Percentiles rank a stretch among this genome's conserved stretches.
These are phyloP conservation scores for Bucorvus abyssinicus DNA, from an alignment of 2,797 vertebrate genomes.

Conservation along the genomic window DNA sequence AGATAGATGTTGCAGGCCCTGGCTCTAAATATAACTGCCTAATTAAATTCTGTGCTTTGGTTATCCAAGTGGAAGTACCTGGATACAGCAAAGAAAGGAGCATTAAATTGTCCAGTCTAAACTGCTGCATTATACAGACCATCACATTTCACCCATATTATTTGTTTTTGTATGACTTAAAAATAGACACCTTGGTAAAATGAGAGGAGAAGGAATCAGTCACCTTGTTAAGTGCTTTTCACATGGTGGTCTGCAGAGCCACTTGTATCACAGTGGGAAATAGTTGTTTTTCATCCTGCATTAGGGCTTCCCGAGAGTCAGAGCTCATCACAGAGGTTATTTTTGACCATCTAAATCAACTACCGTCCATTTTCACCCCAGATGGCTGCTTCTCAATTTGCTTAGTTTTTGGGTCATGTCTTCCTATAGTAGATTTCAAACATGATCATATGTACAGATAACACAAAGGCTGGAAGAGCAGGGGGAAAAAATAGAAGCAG, in stretches of 20 bases:
- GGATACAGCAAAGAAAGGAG: not conserved
- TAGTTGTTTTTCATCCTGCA: not conserved
- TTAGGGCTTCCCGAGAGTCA: not conserved
- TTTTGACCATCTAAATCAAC: not conserved
- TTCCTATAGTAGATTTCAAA: not conserved
- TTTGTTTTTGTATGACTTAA: not conserved
- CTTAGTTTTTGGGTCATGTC: conserved; percentile 25
- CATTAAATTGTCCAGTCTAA: not conserved
- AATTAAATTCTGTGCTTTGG: conserved; percentile 25
- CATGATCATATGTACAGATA: not conserved
- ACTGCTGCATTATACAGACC: not conserved
- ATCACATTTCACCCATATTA: not conserved
- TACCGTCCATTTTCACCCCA: conserved; percentile 26
- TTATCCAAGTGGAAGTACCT: conserved; percentile 40
- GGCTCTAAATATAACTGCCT: conserved; percentile 32
- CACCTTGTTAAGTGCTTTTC: not conserved
- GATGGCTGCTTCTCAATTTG: conserved; percentile 33
- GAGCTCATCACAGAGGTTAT: not conserved
- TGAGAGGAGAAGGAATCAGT: not conserved
- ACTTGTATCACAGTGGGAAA: not conserved
- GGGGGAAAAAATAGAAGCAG: not conserved
- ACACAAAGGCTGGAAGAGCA: not conserved
- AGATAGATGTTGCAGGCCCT: not conserved
- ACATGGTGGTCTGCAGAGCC: not conserved
- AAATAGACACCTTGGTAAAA: not conserved